Percentiles rank a stretch among this genome's conserved stretches.
Evolutionary conservation across 2,888 invertebrate species (phyloP).

Genomic region (Tipula confusa): DNA sequence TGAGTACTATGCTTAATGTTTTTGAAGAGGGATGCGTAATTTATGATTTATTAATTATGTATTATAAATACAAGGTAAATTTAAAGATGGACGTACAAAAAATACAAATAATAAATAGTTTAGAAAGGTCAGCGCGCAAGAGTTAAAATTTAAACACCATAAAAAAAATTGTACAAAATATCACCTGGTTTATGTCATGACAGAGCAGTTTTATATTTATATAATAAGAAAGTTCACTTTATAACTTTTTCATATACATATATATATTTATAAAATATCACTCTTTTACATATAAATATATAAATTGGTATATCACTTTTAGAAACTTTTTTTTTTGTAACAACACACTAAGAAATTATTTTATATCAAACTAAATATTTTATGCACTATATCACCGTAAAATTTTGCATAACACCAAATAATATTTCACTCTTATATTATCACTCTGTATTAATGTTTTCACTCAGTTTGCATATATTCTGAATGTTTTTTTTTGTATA

Average conservation of each 20-base stretch:
- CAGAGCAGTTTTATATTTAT: background rate
- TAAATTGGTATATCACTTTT: background rate
- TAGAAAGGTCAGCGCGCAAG: background rate
- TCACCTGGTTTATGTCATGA: slow-evolving; percentile 20
- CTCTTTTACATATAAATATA: background rate
- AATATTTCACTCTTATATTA: background rate
- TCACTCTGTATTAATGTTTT: background rate
- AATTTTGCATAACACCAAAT: background rate
- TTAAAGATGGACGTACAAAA: background rate
- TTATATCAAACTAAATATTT: background rate
- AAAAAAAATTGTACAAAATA: background rate
- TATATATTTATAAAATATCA: background rate
- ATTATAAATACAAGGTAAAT: background rate
- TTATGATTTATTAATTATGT: slow-evolving; percentile 25
- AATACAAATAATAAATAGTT: background rate
- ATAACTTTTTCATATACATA: too few relatives aligned
- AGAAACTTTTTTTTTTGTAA: background rate
- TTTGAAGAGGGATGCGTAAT: background rate
- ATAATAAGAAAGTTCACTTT: slow-evolving; percentile 13
- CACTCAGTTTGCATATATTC: too few relatives aligned
- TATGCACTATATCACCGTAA: background rate
- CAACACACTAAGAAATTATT: background rate
- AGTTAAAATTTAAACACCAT: background rate
- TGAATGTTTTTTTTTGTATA: background rate
- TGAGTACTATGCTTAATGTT: background rate